Evolutionary conservation across 2,113 vertebrate genomes (phyloP).

Genomic region (Cryptomyrus ogoouensis): DNA sequence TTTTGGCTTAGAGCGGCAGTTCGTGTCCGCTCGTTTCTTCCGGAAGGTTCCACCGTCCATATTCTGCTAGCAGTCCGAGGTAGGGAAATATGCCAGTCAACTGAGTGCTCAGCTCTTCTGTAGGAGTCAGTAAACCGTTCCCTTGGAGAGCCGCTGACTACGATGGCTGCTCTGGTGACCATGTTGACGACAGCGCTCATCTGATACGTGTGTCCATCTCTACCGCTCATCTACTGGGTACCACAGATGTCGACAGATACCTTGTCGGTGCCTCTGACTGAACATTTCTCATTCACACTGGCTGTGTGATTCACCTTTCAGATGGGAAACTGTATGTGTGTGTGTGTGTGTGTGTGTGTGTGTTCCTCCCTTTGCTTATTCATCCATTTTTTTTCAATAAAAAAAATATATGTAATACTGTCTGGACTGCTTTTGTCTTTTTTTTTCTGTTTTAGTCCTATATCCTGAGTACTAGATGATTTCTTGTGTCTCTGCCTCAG

Average conservation of each 20-base stretch:
- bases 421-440: neutral
- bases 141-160: neutral
- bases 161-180: neutral
- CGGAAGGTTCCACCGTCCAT: neutral
- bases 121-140: neutral
- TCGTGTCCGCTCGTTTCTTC: neutral
- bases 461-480: neutral
- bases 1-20: neutral
- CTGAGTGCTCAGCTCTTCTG: neutral
- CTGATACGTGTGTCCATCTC: neutral
- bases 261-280: constrained; percentile 13
- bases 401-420: constrained; percentile 23
- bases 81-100: neutral
- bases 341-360: neutral
- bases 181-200: neutral
- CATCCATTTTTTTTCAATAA: constrained; percentile 18
- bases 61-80: neutral
- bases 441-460: neutral
- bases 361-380: neutral
- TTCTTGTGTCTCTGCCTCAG: neutral
- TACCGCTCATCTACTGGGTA: neutral
- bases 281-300: constrained; percentile 5
- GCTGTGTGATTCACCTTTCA: constrained; percentile 1
- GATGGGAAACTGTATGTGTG: constrained; percentile 3
- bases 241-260: neutral